These are phyloP conservation scores for Casuarius casuarius DNA, from an alignment of 2,113 vertebrate genomes.

Conservation along the genomic window DNA sequence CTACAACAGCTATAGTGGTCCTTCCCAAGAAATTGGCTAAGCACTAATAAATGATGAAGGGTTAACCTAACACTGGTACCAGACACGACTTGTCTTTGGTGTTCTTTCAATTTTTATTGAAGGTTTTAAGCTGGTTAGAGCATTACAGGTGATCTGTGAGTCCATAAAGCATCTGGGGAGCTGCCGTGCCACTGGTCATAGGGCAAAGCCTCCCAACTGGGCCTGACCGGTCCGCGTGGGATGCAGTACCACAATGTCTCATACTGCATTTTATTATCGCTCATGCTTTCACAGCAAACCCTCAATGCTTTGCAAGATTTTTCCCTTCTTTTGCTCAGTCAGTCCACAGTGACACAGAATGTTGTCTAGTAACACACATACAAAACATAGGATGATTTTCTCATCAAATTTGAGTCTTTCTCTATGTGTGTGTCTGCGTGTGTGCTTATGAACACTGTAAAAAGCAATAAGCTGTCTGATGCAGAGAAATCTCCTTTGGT, in stretches of 20 bases:
- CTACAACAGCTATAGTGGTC: background rate
- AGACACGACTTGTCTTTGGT: background rate
- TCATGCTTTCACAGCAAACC: background rate
- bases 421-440: background rate
- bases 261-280: background rate
- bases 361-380: background rate
- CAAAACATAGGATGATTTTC: background rate
- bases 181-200: background rate
- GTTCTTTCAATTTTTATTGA: slow-evolving; percentile 35
- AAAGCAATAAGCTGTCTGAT: background rate
- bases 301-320: background rate
- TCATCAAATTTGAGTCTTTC: background rate
- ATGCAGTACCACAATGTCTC: background rate
- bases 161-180: slow-evolving; percentile 42
- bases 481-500: background rate
- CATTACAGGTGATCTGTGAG: slow-evolving; percentile 25
- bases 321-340: slow-evolving; percentile 20
- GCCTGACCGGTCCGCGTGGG: background rate
- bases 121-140: slow-evolving; percentile 6
- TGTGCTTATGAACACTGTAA: background rate
- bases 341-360: background rate
- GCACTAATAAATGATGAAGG: background rate
- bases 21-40: background rate
- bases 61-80: background rate
- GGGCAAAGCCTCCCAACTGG: slow-evolving; percentile 25